These are phyloP conservation scores for Lepidonotus clava DNA, from an alignment of 2,888 invertebrate genomes.

Conservation along the genomic window DNA sequence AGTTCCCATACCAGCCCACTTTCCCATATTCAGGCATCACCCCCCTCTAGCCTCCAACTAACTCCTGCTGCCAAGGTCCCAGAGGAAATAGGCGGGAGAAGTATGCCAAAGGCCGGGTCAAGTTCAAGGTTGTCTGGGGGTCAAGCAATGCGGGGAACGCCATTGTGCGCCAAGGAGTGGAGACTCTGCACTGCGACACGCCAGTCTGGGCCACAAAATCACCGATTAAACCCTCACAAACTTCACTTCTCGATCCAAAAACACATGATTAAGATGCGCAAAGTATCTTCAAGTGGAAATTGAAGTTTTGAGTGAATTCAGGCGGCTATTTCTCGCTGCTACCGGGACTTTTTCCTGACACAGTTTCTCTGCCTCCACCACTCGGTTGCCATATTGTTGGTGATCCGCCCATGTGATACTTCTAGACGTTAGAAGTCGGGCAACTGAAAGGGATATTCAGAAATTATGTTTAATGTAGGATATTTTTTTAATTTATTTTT, in stretches of 20 bases:
- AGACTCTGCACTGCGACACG: constrained; percentile 23
- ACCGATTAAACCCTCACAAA: no score
- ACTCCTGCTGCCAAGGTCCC: no score
- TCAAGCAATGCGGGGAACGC: constrained; percentile 42
- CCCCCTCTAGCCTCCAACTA: neutral
- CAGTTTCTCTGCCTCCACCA: neutral
- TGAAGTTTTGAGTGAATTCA: no score
- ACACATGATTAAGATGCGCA: no score
- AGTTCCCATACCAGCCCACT: no score
- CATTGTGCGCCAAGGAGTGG: constrained; percentile 27
- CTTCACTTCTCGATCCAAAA: no score
- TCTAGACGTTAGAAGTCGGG: neutral
- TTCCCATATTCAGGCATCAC: constrained; percentile 5
- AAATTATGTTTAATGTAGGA: no score
- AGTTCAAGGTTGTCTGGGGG: neutral
- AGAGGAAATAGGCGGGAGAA: neutral
- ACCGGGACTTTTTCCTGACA: constrained; percentile 16
- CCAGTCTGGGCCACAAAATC: neutral
- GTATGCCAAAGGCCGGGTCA: neutral
- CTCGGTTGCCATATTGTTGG: constrained; percentile 48
- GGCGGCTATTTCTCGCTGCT: no score
- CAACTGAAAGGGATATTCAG: neutral
- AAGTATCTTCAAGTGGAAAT: no score
- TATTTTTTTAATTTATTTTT: no score
- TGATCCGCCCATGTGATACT: constrained; percentile 50